These are phyloP conservation scores for Neopipo cinnamomea DNA, from an alignment of 2,113 vertebrate species.

Conservation along the genomic window DNA sequence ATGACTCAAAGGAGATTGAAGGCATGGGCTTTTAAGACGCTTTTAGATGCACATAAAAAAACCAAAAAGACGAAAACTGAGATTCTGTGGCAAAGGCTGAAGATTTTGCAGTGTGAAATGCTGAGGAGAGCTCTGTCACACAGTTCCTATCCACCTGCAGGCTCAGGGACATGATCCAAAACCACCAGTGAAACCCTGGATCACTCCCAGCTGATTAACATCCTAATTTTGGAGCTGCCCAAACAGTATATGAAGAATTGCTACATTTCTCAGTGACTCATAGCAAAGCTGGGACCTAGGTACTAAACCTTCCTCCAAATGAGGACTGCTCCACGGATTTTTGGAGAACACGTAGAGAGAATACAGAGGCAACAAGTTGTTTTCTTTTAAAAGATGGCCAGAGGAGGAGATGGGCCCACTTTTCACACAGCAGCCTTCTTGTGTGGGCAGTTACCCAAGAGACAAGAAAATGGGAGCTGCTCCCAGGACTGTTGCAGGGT, in stretches of 20 bases:
- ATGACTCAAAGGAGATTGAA: slow-evolving; percentile 8
- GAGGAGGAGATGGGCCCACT: background rate
- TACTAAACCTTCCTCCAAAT: background rate
- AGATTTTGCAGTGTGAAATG: background rate
- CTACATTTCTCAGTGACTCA: background rate
- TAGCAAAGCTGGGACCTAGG: background rate
- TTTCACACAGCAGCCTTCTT: background rate
- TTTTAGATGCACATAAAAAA: background rate
- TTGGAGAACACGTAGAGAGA: background rate
- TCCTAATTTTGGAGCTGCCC: background rate
- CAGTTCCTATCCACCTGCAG: background rate
- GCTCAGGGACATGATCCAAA: background rate
- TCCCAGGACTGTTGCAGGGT: background rate
- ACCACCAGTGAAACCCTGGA: background rate
- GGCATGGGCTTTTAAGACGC: background rate
- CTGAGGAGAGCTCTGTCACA: background rate
- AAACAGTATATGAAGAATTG: background rate
- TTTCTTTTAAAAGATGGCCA: background rate
- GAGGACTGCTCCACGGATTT: background rate
- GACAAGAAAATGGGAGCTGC: background rate
- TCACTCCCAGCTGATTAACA: too few relatives aligned
- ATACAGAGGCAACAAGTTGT: background rate
- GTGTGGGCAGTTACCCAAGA: background rate
- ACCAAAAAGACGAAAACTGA: background rate
- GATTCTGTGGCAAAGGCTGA: background rate